Evolutionary conservation across 2,888 invertebrate species (phyloP).

Genomic region (Lepidochrysops patricia): DNA sequence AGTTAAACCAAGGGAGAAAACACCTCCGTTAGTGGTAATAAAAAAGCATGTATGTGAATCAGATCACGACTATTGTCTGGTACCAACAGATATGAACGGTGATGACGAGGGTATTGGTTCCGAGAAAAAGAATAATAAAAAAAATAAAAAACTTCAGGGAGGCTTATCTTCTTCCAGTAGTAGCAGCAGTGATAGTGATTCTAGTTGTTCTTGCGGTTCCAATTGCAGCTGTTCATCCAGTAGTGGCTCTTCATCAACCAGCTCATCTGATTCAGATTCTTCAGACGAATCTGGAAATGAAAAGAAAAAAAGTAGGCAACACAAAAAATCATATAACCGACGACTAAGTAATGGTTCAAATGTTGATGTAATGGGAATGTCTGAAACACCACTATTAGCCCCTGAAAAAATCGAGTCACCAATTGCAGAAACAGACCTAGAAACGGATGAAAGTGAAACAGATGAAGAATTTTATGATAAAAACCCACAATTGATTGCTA

Average conservation of each 20-base stretch:
- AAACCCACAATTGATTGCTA: slow-evolving; percentile 83
- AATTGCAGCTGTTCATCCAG: slow-evolving; percentile 88
- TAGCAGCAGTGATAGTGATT: slow-evolving; percentile 82
- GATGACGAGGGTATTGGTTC: slow-evolving; percentile 54
- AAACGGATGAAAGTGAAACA: slow-evolving; percentile 88
- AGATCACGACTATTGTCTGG: slow-evolving; percentile 85
- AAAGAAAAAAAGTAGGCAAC: slow-evolving; percentile 59
- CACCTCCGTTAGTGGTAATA: slow-evolving; percentile 60
- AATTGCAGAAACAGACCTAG: slow-evolving; percentile 87
- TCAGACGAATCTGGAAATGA: slow-evolving; percentile 56
- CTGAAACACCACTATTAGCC: slow-evolving; percentile 59
- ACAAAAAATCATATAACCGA: slow-evolving; percentile 50
- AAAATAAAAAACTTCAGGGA: slow-evolving; percentile 63
- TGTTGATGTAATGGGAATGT: slow-evolving; percentile 69
- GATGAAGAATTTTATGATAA: slow-evolving; percentile 93
- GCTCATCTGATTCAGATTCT: slow-evolving; percentile 67
- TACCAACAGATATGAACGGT: slow-evolving; percentile 61
- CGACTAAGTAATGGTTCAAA: slow-evolving; percentile 66
- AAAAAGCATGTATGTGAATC: slow-evolving; percentile 76
- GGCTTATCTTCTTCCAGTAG: slow-evolving; percentile 81
- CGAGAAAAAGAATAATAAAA: slow-evolving; percentile 66
- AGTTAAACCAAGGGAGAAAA: slow-evolving; percentile 70
- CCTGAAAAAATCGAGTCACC: slow-evolving; percentile 74
- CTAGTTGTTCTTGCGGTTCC: slow-evolving; percentile 87
- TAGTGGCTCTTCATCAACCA: slow-evolving; percentile 79